These are phyloP conservation scores for Diplazon laetatorius DNA, from an alignment of 2,888 invertebrate genomes.

Conservation along the genomic window DNA sequence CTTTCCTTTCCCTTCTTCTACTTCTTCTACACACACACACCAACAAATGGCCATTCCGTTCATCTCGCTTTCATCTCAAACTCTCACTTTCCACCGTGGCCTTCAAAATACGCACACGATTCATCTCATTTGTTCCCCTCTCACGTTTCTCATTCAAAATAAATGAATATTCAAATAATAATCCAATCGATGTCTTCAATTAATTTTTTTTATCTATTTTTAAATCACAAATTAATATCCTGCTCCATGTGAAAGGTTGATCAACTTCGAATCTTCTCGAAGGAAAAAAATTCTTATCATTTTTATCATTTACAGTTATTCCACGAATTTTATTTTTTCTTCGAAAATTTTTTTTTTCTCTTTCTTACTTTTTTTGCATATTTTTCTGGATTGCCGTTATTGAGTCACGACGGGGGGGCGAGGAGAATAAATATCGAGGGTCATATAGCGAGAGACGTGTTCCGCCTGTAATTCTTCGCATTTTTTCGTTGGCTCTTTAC, in stretches of 20 bases:
- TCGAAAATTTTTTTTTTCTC: too few species aligned
- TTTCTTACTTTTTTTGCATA: neutral
- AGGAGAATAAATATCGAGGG: constrained; percentile 39
- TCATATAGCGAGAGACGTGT: constrained; percentile 37
- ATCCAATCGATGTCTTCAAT: too few species aligned
- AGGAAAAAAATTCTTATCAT: neutral
- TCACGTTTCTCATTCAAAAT: too few species aligned
- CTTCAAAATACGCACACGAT: neutral
- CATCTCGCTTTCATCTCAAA: constrained; percentile 8
- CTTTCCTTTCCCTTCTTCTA: constrained; percentile 7
- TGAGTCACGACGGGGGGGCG: neutral
- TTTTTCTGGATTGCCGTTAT: constrained; percentile 8
- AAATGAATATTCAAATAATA: too few species aligned
- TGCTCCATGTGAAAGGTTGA: too few species aligned
- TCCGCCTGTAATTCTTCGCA: constrained; percentile 38
- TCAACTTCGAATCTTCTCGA: too few species aligned
- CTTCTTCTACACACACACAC: neutral
- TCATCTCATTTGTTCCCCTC: too few species aligned
- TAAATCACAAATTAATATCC: too few species aligned
- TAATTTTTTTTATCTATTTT: too few species aligned
- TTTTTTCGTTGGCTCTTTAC: constrained; percentile 36
- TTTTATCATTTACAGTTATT: neutral
- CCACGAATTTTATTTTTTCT: too few species aligned
- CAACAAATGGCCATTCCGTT: constrained; percentile 23
- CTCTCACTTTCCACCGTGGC: constrained; percentile 3